These are phyloP conservation scores for Andricus grossulariae DNA, from an alignment of 1,140 invertebrate species.

Conservation along the genomic window DNA sequence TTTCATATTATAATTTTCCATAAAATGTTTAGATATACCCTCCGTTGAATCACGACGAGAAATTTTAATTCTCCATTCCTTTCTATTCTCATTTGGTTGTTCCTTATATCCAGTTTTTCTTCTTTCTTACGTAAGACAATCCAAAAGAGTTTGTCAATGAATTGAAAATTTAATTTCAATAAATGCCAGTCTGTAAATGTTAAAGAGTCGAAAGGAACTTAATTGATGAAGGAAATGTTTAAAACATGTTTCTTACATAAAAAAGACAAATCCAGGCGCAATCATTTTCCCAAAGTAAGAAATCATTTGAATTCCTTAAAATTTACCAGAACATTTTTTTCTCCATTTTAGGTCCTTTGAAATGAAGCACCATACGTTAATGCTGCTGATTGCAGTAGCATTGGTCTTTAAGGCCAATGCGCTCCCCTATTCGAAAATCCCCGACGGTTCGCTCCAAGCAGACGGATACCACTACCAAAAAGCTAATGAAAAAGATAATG, in stretches of 20 bases:
- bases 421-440: conserved; percentile 49
- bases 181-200: too few species aligned
- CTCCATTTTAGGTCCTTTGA: conserved; percentile 49
- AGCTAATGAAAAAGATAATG: conserved; percentile 43
- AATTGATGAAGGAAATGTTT: too few species aligned
- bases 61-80: not conserved
- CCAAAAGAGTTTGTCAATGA: not conserved
- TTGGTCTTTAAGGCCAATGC: conserved; percentile 44
- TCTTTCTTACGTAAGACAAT: not conserved
- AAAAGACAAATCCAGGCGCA: too few species aligned
- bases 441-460: conserved; percentile 36
- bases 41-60: too few species aligned
- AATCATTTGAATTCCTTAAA: too few species aligned
- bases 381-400: conserved; percentile 50
- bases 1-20: too few species aligned
- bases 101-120: not conserved
- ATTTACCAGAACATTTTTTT: conserved; percentile 16
- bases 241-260: too few species aligned
- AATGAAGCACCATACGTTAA: conserved; percentile 51
- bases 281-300: too few species aligned
- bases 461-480: conserved; percentile 58
- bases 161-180: too few species aligned
- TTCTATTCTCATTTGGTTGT: not conserved
- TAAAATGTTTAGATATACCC: too few species aligned
- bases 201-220: too few species aligned